Evolutionary conservation across 2,888 invertebrate genomes (phyloP), one percentile per base, ranked within the genome.

Genomic region (Temnothorax ravouxi): DNA sequence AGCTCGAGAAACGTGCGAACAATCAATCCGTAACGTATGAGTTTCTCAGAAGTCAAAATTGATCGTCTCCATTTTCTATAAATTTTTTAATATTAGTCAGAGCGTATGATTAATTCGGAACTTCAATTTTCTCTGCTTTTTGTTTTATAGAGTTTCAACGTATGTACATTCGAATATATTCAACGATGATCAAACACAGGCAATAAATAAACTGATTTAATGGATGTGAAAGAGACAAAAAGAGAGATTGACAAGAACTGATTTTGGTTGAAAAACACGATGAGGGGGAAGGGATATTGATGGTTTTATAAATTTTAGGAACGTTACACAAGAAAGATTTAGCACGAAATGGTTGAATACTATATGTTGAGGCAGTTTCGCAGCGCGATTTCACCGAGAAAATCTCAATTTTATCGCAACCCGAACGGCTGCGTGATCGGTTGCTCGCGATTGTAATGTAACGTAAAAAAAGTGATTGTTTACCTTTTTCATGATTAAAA

Each of bases 401-500:
- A 76, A 76, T 76, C n/a, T n/a, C 52, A 25, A 41, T 56, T 72
- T 69, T 21, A 56, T 69, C 41, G 21, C 29, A 29, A 29, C 18
- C 2, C 44, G 21, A 18, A 25, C 47, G 34, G 18, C 50, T n/a
- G 50, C 21, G n/a, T n/a, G 56, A n/a, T 74, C 59, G 29, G 47
- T 44, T 38, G 59, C 38, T 59, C 56, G 79, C n/a, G 79, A 21
- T 59, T 72, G 47, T 74, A 77, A 56, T 59, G 59, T 47, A 38
- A 59, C 79, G n/a, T 59, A 80, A 80, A 67, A 67, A 67, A 67
- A 80, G 59, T 47, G 72, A 72, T 72, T 72, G 47, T 72, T 80
- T 80, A 72, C 47, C 15, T 47, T 80, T 72, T 72, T 74, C 74
- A 80, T 80, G 72, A 80, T 80, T 80, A 80, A 80, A 80, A 72